Evolutionary conservation across 2,888 invertebrate genomes (phyloP).

Genomic region (Apamea epomidion): DNA sequence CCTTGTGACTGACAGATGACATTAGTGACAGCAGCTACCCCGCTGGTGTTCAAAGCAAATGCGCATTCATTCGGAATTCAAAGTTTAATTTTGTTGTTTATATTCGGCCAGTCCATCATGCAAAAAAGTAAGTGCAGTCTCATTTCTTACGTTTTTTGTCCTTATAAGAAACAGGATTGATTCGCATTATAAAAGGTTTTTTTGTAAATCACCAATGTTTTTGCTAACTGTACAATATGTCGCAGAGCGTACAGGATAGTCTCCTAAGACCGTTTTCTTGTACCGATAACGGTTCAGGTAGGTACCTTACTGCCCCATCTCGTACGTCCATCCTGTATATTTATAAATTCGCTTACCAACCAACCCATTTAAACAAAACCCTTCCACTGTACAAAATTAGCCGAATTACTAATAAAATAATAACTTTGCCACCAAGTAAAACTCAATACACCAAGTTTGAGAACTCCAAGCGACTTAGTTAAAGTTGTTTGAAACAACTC

Average conservation of each 20-base stretch:
- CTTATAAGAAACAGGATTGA: no score
- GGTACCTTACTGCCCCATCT: not conserved
- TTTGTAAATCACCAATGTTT: no score
- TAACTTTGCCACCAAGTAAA: not conserved
- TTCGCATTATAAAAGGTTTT: no score
- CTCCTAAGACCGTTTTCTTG: not conserved
- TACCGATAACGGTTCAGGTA: not conserved
- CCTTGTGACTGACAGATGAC: no score
- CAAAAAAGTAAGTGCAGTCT: no score
- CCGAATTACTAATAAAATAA: not conserved
- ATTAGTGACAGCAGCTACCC: no score
- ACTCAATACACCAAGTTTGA: slow-evolving; percentile 1
- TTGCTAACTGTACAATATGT: no score
- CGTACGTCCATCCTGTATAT: not conserved
- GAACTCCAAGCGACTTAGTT: slow-evolving; percentile 9
- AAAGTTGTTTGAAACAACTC: slow-evolving; percentile 21
- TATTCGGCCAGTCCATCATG: no score
- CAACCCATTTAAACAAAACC: not conserved
- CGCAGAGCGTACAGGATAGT: not conserved
- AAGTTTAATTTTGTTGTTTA: no score
- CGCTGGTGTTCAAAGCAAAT: no score
- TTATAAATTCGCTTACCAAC: not conserved
- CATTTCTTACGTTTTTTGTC: no score
- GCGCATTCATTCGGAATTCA: no score
- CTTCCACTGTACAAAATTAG: not conserved